Evolutionary conservation across 1,140 invertebrate species (phyloP), one percentile per base, ranked within the genome.

Genomic region (Nymphalis io): DNA sequence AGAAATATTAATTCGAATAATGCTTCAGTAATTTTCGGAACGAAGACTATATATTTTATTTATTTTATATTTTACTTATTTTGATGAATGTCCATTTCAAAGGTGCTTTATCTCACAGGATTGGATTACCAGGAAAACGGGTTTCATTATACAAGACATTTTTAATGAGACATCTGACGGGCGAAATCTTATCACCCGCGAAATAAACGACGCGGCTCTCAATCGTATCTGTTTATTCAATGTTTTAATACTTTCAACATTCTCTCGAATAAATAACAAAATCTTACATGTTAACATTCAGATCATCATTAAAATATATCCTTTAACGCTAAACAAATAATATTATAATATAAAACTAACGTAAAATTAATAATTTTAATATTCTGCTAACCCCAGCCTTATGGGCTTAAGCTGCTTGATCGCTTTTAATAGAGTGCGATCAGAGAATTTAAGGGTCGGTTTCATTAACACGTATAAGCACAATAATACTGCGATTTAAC

Each of bases 261-360:
- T 74, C 78, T 82, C 69, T 78, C 77, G 81, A 88, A 90, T 90
- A 90, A 90, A 90, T 90, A 85, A 82, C 70, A 81, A 83, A 79
- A 81, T 74, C 78, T 85, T 87, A 79, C 80, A 70, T 78, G 66
- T 65, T 80, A 78, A 80, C 85, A 87, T 84, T 89, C 88, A 90
- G 88, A 90, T 90, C 88, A 84, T 84, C 83, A 73, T 23, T 55
- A 55, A 66, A 77, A 74, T 61, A 75, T 58, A 44, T 77, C 75
- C 79, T 70, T 76, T 60, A 63, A 48, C 46, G 63, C 65, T 74
- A 76, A 61, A 48, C 42, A 39, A 38, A 39, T 39, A 53, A 20
- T 39, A 16, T 42, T 16, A 70, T 63, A 46, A 46, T 53, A 61
- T 59, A 39, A 44, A 33, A 33, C 27, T 33, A 33, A 33, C 27